Base-by-base conservation (phyloP, 2,888 invertebrate genomes). In the Agonopterix heracliana region DNA sequence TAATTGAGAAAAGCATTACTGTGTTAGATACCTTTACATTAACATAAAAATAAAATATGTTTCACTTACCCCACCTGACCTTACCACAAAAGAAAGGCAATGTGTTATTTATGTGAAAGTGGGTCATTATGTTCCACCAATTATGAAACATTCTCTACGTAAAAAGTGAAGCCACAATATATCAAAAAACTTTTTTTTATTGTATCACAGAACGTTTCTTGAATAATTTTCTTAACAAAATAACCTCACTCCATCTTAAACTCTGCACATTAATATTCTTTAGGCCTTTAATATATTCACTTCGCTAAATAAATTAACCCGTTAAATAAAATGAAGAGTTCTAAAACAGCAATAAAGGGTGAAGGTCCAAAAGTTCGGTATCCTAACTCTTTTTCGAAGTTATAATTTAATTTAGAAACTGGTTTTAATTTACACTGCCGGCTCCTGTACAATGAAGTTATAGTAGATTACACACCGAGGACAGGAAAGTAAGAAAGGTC, bases 221-320 rank as follows among this genome's bases (percentile, higher is more conserved):
- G 47, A 49, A 48, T 54, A 47, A 54, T 54, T 57, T 55, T 51
- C 50, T 51, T 58, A 55, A 61, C 60, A 59, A 57, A 59, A 56
- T 59, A 55, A 54, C 54, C 55, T 60, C 48, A 48, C 52, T 57
- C 52, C 52, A 55, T 55, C 58, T 54, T 44, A 43, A 63, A 61
- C 59, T 61, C 56, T 14, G 47, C 41, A 55, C 58, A 61, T 63
- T 62, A 63, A 61, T 63, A 63, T 62, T 60, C 56, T 54, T 50
- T 57, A 50, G 47, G 55, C 57, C 60, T 61, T 56, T 59, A 59
- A 61, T 64, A 63, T 59, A 61, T 61, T 59, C 60, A 56, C 55
- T 59, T 51, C 54, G 54, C 55, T 50, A 59, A 60, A 59, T 60
- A 63, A 64, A 64, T 64, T 62, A 64, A 60, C 52, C 54, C 53